Base-by-base conservation (phyloP, 2,113 vertebrate genomes). In the Falco punctatus region DNA sequence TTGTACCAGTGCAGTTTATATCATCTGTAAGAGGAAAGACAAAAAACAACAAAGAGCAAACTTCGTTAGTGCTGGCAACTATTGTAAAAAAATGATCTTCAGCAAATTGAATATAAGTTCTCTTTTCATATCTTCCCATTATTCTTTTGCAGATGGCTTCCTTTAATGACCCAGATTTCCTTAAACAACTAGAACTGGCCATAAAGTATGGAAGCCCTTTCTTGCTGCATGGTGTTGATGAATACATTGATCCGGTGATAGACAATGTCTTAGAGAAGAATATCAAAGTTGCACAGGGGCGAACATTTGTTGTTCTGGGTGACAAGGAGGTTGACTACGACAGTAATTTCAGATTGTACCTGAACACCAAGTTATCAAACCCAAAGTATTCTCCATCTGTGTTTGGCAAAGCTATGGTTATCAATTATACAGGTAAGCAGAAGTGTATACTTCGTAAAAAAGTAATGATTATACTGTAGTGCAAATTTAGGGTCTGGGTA, bases 321-420 rank as follows among this genome's bases (percentile, higher is more conserved):
- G 99, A 99, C 98, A 99, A 99, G 94, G 99, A 99, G 59, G 98
- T 99, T 11, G 99, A 99, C 96, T 99, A 99, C 40, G 99, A 99
- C 86, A 98, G 98, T 38, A 99, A 98, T 96, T 99, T 99, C 94
- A 98, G 98, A 93, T 98, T 99, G 48, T 99, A 99, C 90, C 98
- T 99, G 83, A 99, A 99, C 98, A 99, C 99, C 94, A 99, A 99
- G 96, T 97, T 99, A 92, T 95, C 98, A 10, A 99, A 99, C 88
- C 99, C 99, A 30, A 98, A 98, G 90, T 99, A 98, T 94, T 98
- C 98, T 13, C 99, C 99, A 2, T 99, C 99, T 1, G 99, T 99
- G 88, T 99, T 99, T 95, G 99, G 99, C 80, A 99, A 99, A 96
- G 98, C 99, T 86, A 99, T 99, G 98, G 99, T 99, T 95, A 99